A percentile compares a stretch with the other conserved stretches of the same genome.
Conservation (phyloP, 2,113 vertebrate species). For the Pterophyllum scalare region DNA sequence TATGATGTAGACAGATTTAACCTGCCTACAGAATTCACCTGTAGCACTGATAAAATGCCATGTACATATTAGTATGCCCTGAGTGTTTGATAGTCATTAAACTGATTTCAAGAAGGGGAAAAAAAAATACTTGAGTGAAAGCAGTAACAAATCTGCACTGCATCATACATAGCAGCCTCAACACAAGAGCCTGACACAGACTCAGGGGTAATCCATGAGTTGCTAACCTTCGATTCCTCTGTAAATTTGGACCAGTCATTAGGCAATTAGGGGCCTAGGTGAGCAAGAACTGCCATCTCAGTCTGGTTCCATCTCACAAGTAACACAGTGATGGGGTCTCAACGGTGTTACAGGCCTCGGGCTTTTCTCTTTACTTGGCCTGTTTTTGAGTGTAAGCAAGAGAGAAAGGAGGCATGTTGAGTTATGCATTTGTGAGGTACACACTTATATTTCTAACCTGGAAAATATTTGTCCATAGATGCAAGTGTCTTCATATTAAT, state of each 20-base stretch:
- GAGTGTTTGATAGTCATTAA: conserved; percentile 22
- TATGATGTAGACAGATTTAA: background rate
- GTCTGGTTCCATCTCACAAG: conserved; percentile 61
- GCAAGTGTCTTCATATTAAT: conserved; percentile 59
- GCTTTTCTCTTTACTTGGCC: conserved; percentile 56
- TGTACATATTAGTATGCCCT: background rate
- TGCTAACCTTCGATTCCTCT: conserved; percentile 68
- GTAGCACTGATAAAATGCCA: background rate
- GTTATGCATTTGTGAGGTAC: conserved; percentile 33
- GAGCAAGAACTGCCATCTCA: conserved; percentile 56
- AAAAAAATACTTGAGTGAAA: conserved; percentile 3
- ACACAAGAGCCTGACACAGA: conserved; percentile 48
- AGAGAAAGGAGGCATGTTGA: conserved; percentile 36
- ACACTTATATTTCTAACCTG: conserved; percentile 48
- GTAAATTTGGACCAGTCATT: conserved; percentile 69
- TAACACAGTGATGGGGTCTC: conserved; percentile 53
- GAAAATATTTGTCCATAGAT: conserved; percentile 60
- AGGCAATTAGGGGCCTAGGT: conserved; percentile 76
- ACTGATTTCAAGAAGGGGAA: conserved; percentile 1
- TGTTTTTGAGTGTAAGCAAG: conserved; percentile 43
- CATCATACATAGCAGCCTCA: conserved; percentile 46
- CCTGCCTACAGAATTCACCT: background rate
- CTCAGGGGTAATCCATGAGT: conserved; percentile 73
- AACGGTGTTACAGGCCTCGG: conserved; percentile 58
- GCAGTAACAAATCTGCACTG: conserved; percentile 12